Evolutionary conservation across 2,888 invertebrate genomes (phyloP).

Genomic region (Himalopsyche anomala): DNA sequence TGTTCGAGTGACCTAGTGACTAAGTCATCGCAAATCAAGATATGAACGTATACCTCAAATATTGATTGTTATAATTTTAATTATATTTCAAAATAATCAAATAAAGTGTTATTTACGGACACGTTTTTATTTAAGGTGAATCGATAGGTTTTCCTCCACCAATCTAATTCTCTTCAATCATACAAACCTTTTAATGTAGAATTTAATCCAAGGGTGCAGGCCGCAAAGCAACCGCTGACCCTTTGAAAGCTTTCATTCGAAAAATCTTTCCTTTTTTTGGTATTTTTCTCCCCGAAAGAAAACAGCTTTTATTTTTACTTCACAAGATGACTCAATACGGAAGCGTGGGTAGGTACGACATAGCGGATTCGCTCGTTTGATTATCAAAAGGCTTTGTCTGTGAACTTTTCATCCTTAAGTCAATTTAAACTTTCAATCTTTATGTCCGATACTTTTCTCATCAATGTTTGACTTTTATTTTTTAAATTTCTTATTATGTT

Average conservation of each 20-base stretch:
- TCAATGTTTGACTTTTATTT: constrained; percentile 58
- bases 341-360: constrained; percentile 36
- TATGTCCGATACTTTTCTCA: constrained; percentile 59
- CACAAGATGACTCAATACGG: constrained; percentile 50
- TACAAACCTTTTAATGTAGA: not conserved
- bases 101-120: too few relatives aligned
- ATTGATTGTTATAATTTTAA: too few relatives aligned
- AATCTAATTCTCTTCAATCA: not conserved
- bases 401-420: constrained; percentile 52
- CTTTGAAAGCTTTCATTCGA: constrained; percentile 46
- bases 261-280: constrained; percentile 44
- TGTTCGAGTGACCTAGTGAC: too few relatives aligned
- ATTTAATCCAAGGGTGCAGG: constrained; percentile 24
- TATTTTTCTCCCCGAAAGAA: constrained; percentile 47
- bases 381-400: constrained; percentile 57
- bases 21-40: too few relatives aligned
- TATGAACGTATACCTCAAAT: too few relatives aligned
- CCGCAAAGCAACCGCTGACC: constrained; percentile 39
- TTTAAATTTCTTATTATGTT: constrained; percentile 50
- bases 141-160: too few relatives aligned
- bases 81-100: too few relatives aligned
- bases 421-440: constrained; percentile 60
- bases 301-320: constrained; percentile 47
- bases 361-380: constrained; percentile 50
- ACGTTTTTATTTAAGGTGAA: too few relatives aligned